Conservation (phyloP, 2,888 invertebrate species). For the Eutolmus rufibarbis region DNA sequence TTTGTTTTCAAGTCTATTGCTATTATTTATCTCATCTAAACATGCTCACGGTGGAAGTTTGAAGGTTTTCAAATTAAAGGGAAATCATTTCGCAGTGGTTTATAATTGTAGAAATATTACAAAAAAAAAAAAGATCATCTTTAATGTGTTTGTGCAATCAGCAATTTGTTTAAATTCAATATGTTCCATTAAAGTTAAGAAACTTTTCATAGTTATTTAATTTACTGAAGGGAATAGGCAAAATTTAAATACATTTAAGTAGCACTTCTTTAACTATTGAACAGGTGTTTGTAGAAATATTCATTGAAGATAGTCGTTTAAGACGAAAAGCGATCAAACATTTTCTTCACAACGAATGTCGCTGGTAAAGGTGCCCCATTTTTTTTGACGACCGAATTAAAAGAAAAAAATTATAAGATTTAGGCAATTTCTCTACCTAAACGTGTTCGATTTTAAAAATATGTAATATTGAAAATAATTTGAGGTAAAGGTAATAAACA, state of each 20-base stretch:
- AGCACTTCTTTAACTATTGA: too few species aligned
- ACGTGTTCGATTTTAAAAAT: too few species aligned
- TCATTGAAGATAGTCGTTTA: too few species aligned
- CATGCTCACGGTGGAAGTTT: neutral
- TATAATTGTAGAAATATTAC: neutral
- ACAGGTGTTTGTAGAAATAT: too few species aligned
- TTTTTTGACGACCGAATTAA: too few species aligned
- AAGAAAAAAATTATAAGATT: too few species aligned
- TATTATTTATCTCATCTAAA: neutral
- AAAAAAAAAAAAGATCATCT: neutral
- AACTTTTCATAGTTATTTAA: neutral
- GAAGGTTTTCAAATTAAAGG: neutral
- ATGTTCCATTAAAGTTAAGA: neutral
- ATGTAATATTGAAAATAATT: too few species aligned
- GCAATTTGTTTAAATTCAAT: neutral
- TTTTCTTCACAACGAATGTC: too few species aligned
- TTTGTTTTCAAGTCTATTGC: slow-evolving; percentile 14
- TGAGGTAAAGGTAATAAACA: too few species aligned
- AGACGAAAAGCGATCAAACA: too few species aligned
- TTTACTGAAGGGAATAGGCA: neutral
- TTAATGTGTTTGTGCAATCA: neutral
- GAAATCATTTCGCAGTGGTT: neutral
- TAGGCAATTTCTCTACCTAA: too few species aligned
- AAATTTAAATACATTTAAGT: neutral
- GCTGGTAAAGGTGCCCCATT: too few species aligned